Base-by-base conservation (phyloP, 2,888 invertebrate species). In the Mythimna ferrago region DNA sequence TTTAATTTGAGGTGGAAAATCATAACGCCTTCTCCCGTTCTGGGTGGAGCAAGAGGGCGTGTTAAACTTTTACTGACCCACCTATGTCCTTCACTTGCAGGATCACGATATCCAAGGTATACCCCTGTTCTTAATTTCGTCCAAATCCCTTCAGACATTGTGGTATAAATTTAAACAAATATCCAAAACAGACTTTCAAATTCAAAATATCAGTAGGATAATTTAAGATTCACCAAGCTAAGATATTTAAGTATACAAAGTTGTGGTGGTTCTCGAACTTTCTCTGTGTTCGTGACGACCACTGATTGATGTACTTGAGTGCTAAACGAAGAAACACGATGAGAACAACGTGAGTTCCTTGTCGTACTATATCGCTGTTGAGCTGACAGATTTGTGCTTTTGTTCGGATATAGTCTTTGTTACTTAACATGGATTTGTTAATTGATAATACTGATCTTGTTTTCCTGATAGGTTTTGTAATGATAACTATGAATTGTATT, bases 201-300 rank as follows among this genome's bases (percentile, higher is more conserved):
- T 38, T 35, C 5, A 58, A 14, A 38, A 44, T 7, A 44, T 41
- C 21, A 41, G 7, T 21, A 41, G 1, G 38, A 41, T 41, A 56
- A 21, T 21, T 56, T 26, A 60, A 14, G 14, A 83, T 83, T 66
- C 74, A 76, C 68, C 57, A 73, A 80, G 71, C 69, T 75, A 81
- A 87, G 88, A 87, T 88, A 77, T 88, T 85, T 87, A 86, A 87
- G 86, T 87, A 83, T 82, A 83, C 81, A 84, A 91, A 90, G 89
- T 89, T 88, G 88, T 88, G 82, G 87, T 86, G 87, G 89, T 89
- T 90, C 86, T 79, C 78, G 70, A 76, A 89, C 91, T 91, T 91
- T 91, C 91, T 82, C 86, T 67, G 65, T 38, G 58, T 67, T 85
- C 88, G 87, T 87, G 86, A 83, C 84, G 73, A 65, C 61, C 76